Base-by-base conservation (phyloP, 2,888 invertebrate genomes). In the Drosophila suboccidentalis region DNA sequence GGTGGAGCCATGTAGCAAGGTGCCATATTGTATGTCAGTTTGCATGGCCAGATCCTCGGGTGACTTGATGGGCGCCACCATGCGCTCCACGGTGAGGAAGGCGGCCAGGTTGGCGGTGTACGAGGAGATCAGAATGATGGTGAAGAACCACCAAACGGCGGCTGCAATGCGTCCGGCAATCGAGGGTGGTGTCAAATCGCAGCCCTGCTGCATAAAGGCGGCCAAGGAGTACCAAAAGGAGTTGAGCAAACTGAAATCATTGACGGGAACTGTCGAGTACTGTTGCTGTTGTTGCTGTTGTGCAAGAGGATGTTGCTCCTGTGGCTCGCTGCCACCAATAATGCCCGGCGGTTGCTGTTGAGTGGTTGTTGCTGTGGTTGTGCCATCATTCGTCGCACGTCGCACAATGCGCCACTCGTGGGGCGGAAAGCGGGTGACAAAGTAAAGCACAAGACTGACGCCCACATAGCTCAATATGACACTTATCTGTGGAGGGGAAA, bases 81-180 rank as follows among this genome's bases (percentile, higher is more conserved):
- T 98, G 82, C 98, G 95, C 93, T 99, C 98, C 66, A 99, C 97
- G 8, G 99, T 99, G 67, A 99, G 95, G 93, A 99, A 99, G 1
- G 99, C 99, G 2, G 98, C 98, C 87, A 99, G 94, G 93, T 99
- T 99, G 66, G 99, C 99, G 44, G 99, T 99, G 93, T 99, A 99
- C 15, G 99, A 99, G 60, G 99, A 99, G 74, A 99, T 98, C 65
- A 99, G 95, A 90, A 99, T 99, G 71, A 99, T 94, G 0, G 99
- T 99, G 93, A 99, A 99, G 93, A 99, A 99, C 99, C 99, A 99
- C 99, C 99, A 99, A 1, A 99, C 98, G 36, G 98, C 97, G 38
- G 98, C 98, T 3, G 99, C 99, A 84, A 99, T 98, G 75, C 99
- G 95, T 4, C 93, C 93, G 3, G 93, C 92, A 71, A 92, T 91